Percentiles rank a stretch among this genome's conserved stretches.
Evolutionary conservation across 2,113 vertebrate genomes (phyloP).

Genomic region (Burhinus bistriatus): DNA sequence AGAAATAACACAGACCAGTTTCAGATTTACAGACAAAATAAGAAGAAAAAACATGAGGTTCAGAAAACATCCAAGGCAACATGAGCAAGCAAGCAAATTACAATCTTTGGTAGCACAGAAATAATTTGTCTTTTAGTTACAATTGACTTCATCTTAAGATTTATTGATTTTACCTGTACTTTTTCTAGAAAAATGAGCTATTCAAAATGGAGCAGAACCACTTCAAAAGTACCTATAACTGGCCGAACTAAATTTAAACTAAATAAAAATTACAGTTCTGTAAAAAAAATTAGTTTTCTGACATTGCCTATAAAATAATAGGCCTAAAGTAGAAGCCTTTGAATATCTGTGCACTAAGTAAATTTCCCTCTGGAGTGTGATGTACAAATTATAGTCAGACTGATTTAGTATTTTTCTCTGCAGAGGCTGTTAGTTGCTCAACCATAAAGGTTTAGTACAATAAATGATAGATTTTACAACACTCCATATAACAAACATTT

Average conservation of each 20-base stretch:
- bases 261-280: constrained; percentile 3
- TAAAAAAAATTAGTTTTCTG: neutral
- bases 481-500: constrained; percentile 66
- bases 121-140: neutral
- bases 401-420: constrained; percentile 30
- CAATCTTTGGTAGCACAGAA: neutral
- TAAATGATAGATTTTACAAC: constrained; percentile 72
- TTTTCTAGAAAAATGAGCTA: neutral
- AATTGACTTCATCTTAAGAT: neutral
- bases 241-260: neutral
- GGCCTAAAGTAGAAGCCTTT: neutral
- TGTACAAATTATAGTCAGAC: constrained; percentile 5
- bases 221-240: neutral
- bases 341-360: constrained; percentile 12
- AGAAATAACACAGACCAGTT: neutral
- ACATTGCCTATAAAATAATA: constrained; percentile 35
- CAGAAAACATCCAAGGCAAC: neutral
- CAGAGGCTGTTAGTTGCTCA: constrained; percentile 50
- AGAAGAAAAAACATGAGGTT: neutral
- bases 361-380: constrained; percentile 37
- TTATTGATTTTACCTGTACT: neutral
- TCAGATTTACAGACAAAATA: neutral
- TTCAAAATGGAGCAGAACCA: neutral
- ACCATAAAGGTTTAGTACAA: constrained; percentile 67
- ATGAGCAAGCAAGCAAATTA: neutral